Evolutionary conservation across 2,113 vertebrate species (phyloP), one percentile per base, ranked within the genome.

Genomic region (Marcusenius ussheri): DNA sequence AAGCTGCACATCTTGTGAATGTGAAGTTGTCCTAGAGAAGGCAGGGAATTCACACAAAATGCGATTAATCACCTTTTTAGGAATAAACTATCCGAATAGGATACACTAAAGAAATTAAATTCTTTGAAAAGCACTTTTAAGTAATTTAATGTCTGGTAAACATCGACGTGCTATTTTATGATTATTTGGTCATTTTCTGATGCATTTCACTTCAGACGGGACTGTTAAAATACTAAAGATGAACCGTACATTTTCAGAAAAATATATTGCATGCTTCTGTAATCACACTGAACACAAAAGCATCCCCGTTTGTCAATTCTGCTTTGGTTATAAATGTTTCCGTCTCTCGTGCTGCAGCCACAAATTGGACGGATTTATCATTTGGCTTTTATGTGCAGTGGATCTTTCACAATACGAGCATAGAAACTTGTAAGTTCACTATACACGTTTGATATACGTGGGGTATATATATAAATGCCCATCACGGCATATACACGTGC

Each of bases 11-110:
- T 90, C 83, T 89, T 90, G 89, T 84, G 88, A 89, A 35, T 89
- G n/a, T 91, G 90, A 89, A 93, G 93, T 89, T 94, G 88, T 84
- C 83, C 89, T 90, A 39, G 31, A 53, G 50, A 83, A 88, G 62
- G n/a, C 50, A 51, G 21, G 74, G n/a, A 91, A 93, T 74, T 31
- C 89, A 90, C 83, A 91, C 56, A 91, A 91, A 90, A 87, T 0
- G 88, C 58, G 50, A 77, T 90, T 88, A 87, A 21, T 50, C 62
- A 50, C 74, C 62, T 70, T 49, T 80, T 31, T 42, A n/a, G 17
- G n/a, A 49, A 31, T 46, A 45, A 27, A 50, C 85, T 53, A n/a
- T 53, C 2, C 24, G 24, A 53, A 58, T 35, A 21, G 53, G 53
- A 5, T 21, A 24, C 31, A 58, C 62, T 31, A 70, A 3, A 62